Evolutionary conservation across 1,140 invertebrate genomes (phyloP), one percentile per base, ranked within the genome.

Genomic region (Rhysida immarginata): DNA sequence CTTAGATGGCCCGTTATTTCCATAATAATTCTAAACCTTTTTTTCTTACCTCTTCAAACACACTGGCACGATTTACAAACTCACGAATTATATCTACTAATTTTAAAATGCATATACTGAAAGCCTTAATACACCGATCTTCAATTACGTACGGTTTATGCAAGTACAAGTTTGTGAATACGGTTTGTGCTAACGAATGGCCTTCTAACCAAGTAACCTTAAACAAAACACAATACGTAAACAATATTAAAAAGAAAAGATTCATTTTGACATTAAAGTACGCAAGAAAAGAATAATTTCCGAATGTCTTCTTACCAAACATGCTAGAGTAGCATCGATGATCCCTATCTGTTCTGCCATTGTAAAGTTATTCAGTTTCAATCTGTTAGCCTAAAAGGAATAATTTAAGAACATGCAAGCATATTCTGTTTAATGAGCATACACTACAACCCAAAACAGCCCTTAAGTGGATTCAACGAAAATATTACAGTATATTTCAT

Each of bases 101-200:
- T 74, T 96, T 96, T 60, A 96, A 82, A 46, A 92, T 80, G 57
- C 83, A 80, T 61, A 91, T 83, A 66, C 83, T 88, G 68, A 94
- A 96, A 13, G 85, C 83, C 69, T 83, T 85, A 27, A 97, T 71
- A 27, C 80, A 77, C 66, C 82, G 84, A 66, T 96, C 89, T 63
- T 82, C 74, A 60, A 97, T 90, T 13, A 81, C 71, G 63, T 84
- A 77, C 3, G 93, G 91, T 62, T 92, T 84, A 71, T 97, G 93
- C 29, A 97, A 73, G 67, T 96, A 97, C 26, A 97, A 77, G 72
- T 96, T 96, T 11, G 91, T 97, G 65, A 97, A 96, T 13, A 98
- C 84, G 20, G 95, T 97, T 75, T 97, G 93, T 26, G 91, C 93
- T 59, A 96, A 76, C 14, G 92, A 97, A 68, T 95, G 89, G 0